phyloP scores from a whole-genome alignment of 1,140 invertebrate species.

The Fragariocoptes setiger region DNA sequence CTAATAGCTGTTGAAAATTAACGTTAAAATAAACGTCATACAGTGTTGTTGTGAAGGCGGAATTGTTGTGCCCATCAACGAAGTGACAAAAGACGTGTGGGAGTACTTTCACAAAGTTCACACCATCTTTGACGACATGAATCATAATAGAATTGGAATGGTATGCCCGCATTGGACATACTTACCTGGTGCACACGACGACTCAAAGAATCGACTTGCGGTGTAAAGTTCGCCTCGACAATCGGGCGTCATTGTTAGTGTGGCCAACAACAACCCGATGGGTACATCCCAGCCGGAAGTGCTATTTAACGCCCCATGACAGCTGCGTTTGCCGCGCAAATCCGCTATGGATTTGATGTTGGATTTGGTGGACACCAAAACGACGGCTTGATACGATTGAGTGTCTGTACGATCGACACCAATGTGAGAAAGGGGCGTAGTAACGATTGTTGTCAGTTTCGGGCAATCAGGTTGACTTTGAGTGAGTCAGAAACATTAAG shows the following conservation, averaged over 20 bases:
- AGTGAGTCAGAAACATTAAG: slow-evolving; percentile 21
- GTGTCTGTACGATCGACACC: too few species aligned
- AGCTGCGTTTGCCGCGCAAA: slow-evolving; percentile 34
- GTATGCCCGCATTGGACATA: too few species aligned
- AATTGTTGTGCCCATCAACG: too few species aligned
- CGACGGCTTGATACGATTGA: slow-evolving; percentile 41
- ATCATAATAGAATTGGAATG: too few species aligned
- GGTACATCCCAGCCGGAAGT: slow-evolving; percentile 39
- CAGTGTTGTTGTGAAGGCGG: too few species aligned
- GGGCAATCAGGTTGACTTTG: slow-evolving; percentile 6
- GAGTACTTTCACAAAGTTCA: too few species aligned
- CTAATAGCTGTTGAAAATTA: too few species aligned
- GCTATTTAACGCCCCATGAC: slow-evolving; percentile 39
- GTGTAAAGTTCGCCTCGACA: slow-evolving; percentile 30
- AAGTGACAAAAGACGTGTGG: too few species aligned
- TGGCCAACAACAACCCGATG: slow-evolving; percentile 26
- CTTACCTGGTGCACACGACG: slow-evolving; percentile 39
- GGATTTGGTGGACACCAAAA: slow-evolving; percentile 33
- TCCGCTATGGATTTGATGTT: slow-evolving; percentile 27
- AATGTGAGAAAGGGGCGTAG: too few species aligned
- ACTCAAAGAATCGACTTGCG: slow-evolving; percentile 36
- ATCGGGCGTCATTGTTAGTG: slow-evolving; percentile 28
- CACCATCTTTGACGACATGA: too few species aligned
- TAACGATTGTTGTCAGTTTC: slow-evolving; percentile 1
- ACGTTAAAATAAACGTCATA: too few species aligned